A percentile compares a stretch with the other conserved stretches of the same genome.
Evolutionary conservation across 2,888 invertebrate species (phyloP).

Genomic region (Drosophila nr. perissopoda): DNA sequence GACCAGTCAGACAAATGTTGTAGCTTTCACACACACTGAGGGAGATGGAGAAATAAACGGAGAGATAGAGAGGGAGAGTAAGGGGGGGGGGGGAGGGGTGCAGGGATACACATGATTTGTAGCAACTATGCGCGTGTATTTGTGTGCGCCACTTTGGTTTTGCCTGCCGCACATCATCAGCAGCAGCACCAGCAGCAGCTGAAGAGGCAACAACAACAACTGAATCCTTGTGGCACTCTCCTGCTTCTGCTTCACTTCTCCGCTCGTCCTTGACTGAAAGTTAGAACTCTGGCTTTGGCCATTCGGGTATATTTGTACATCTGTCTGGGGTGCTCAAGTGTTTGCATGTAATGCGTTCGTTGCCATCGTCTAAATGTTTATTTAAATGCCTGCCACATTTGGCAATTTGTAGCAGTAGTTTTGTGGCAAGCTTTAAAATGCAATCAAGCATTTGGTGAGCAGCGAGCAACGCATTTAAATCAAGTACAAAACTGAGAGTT

Average conservation of each 20-base stretch:
- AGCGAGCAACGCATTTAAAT: slow-evolving; percentile 49
- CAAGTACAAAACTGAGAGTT: slow-evolving; percentile 36
- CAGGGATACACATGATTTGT: slow-evolving; percentile 56
- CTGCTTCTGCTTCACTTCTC: not conserved
- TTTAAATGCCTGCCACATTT: slow-evolving; percentile 74
- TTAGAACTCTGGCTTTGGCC: slow-evolving; percentile 28
- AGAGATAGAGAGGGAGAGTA: slow-evolving; percentile 1
- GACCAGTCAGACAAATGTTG: slow-evolving; percentile 45
- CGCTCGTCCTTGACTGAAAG: slow-evolving; percentile 54
- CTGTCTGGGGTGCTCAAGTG: slow-evolving; percentile 64
- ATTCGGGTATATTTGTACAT: slow-evolving; percentile 54
- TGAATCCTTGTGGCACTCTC: slow-evolving; percentile 27
- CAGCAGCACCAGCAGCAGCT: slow-evolving; percentile 20
- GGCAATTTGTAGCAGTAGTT: slow-evolving; percentile 42
- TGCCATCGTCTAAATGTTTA: slow-evolving; percentile 66
- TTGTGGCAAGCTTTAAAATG: slow-evolving; percentile 60
- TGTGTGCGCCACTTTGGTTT: slow-evolving; percentile 60
- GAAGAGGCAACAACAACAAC: slow-evolving; percentile 36
- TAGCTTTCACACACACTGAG: not conserved
- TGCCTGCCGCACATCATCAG: slow-evolving; percentile 64
- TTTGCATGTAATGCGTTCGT: slow-evolving; percentile 64
- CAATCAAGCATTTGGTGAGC: slow-evolving; percentile 47
- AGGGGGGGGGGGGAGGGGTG: not conserved
- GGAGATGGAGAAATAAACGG: not conserved
- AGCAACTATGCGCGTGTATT: slow-evolving; percentile 52